These are phyloP conservation scores for Melieria picta DNA, from an alignment of 2,888 invertebrate genomes.

Conservation along the genomic window DNA sequence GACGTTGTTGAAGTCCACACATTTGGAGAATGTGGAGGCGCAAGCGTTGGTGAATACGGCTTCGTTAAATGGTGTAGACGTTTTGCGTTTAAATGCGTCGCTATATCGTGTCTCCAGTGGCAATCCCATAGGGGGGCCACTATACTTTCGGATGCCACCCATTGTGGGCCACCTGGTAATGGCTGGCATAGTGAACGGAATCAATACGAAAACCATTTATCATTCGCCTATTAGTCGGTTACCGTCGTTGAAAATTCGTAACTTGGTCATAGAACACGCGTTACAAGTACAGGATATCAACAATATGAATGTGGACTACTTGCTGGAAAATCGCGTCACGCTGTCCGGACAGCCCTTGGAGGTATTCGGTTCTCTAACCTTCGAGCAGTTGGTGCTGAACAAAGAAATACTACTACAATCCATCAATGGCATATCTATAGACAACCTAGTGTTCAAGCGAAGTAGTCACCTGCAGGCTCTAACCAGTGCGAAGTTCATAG, in stretches of 20 bases:
- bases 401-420: constrained; percentile 49
- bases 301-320: constrained; percentile 52
- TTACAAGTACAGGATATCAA: constrained; percentile 52
- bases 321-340: constrained; percentile 56
- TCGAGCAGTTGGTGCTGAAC: constrained; percentile 54
- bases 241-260: constrained; percentile 47
- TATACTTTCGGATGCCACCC: constrained; percentile 49
- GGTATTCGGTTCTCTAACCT: constrained; percentile 55
- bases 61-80: constrained; percentile 52
- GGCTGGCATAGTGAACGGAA: constrained; percentile 50
- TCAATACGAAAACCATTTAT: constrained; percentile 43
- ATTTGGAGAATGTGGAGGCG: constrained; percentile 40
- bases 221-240: constrained; percentile 34
- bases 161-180: constrained; percentile 44
- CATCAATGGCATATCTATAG: constrained; percentile 55
- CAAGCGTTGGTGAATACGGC: constrained; percentile 28
- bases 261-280: constrained; percentile 43
- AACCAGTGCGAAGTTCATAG: constrained; percentile 51
- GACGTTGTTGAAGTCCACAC: constrained; percentile 42
- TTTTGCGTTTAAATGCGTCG: constrained; percentile 54
- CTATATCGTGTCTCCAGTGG: constrained; percentile 54
- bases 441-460: constrained; percentile 50
- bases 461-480: constrained; percentile 52
- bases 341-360: constrained; percentile 52
- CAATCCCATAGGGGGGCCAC: constrained; percentile 45